Evolutionary conservation across 2,888 invertebrate genomes (phyloP).

Genomic region (Ophraella communa): DNA sequence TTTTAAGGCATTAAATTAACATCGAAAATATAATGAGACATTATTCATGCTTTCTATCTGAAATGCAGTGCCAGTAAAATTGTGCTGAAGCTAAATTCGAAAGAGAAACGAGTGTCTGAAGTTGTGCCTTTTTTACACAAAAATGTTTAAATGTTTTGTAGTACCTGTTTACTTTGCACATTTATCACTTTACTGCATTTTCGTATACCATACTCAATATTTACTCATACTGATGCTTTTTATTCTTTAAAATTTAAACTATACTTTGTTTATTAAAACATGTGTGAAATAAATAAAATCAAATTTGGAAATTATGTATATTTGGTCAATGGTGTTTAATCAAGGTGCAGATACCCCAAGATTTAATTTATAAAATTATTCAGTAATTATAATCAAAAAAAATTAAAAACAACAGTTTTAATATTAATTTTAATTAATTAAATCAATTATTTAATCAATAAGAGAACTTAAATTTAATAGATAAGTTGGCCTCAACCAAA

Average conservation of each 20-base stretch:
- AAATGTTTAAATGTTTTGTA: slow-evolving; percentile 11
- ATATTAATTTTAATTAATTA: no score
- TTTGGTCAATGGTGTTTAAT: no score
- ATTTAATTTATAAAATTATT: no score
- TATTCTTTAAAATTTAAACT: slow-evolving; percentile 2
- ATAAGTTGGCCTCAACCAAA: no score
- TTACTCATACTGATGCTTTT: slow-evolving; percentile 19
- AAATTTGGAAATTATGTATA: neutral
- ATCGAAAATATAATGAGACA: no score
- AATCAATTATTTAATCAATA: no score
- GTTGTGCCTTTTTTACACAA: slow-evolving; percentile 38
- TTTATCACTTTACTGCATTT: slow-evolving; percentile 47
- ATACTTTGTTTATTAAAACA: slow-evolving; percentile 4
- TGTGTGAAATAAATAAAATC: slow-evolving; percentile 17
- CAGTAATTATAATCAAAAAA: no score
- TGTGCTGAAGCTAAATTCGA: slow-evolving; percentile 53
- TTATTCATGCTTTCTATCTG: slow-evolving; percentile 37
- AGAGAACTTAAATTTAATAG: no score
- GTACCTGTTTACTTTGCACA: slow-evolving; percentile 45
- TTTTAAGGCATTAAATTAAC: neutral
- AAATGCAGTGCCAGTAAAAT: slow-evolving; percentile 54
- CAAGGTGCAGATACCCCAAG: no score
- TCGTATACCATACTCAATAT: slow-evolving; percentile 27
- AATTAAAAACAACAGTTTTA: no score
- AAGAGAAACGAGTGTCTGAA: slow-evolving; percentile 39